These are phyloP conservation scores for Drosophila rubida DNA, from an alignment of 2,888 invertebrate species.

Conservation along the genomic window DNA sequence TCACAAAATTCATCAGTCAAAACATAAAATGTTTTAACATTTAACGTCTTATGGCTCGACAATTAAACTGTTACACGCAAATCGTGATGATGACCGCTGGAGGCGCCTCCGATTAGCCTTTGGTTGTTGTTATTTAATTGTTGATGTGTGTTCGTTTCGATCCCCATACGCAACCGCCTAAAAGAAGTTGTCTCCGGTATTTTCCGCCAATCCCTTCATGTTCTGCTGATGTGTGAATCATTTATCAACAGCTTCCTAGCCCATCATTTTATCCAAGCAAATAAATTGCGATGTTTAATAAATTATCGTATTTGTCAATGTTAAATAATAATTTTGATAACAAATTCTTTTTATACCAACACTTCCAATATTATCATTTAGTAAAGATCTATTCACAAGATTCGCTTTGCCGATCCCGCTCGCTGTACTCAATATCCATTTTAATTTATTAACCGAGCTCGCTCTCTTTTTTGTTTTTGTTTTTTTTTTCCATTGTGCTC, in stretches of 20 bases:
- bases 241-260: background rate
- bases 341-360: background rate
- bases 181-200: constrained; percentile 54
- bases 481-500: constrained; percentile 23
- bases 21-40: constrained; percentile 18
- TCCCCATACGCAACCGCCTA: constrained; percentile 17
- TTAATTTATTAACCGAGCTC: constrained; percentile 30
- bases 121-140: constrained; percentile 37
- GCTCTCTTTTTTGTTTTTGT: constrained; percentile 17
- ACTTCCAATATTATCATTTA: background rate
- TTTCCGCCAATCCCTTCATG: constrained; percentile 33
- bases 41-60: constrained; percentile 23
- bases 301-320: background rate
- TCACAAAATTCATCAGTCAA: constrained; percentile 21
- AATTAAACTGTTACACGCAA: constrained; percentile 35
- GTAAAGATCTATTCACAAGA: background rate
- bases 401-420: constrained; percentile 8
- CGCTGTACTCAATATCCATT: constrained; percentile 4
- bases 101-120: constrained; percentile 26
- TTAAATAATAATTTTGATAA: background rate
- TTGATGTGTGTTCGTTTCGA: constrained; percentile 15
- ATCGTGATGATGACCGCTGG: constrained; percentile 1
- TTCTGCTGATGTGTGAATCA: background rate
- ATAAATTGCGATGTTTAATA: background rate
- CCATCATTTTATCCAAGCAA: background rate